A percentile compares a stretch with the other conserved stretches of the same genome.
Evolutionary conservation across 2,113 vertebrate genomes (phyloP).

Genomic region (Phaethornis superciliosus): DNA sequence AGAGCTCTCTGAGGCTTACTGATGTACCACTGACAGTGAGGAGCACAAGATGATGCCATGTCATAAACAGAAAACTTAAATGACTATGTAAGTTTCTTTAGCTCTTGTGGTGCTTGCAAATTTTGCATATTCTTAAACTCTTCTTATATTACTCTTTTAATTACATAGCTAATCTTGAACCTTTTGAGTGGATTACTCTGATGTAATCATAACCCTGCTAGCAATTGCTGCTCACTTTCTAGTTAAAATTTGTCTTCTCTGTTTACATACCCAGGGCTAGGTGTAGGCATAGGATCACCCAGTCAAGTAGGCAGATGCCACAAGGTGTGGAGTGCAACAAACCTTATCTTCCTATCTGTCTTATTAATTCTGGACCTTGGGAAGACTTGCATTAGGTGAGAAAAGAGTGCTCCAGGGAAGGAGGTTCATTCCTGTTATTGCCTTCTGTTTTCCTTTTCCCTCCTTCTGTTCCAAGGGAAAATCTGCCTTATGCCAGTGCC

Average conservation of each 20-base stretch:
- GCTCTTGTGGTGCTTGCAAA: neutral
- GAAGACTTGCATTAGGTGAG: neutral
- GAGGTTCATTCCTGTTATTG: neutral
- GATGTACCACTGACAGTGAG: neutral
- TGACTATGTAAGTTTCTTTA: neutral
- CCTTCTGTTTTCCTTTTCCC: neutral
- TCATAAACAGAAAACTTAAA: neutral
- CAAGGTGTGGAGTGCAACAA: neutral
- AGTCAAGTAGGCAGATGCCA: neutral
- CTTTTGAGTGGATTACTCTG: neutral
- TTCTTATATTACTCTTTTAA: conserved; percentile 18
- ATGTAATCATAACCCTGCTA: conserved; percentile 9
- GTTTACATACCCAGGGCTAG: conserved; percentile 8
- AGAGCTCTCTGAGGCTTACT: neutral
- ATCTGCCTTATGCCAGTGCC: neutral
- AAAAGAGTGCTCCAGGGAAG: conserved; percentile 1
- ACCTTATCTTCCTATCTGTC: neutral
- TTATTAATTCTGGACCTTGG: conserved; percentile 16
- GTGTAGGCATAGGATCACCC: neutral
- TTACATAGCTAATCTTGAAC: neutral
- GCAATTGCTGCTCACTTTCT: neutral
- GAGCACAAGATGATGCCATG: neutral
- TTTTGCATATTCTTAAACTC: neutral
- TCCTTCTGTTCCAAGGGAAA: neutral
- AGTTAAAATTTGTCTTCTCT: conserved; percentile 16